A percentile compares a stretch with the other conserved stretches of the same genome.
These are phyloP conservation scores for Anas acuta DNA, from an alignment of 2,797 vertebrate species.

Conservation along the genomic window DNA sequence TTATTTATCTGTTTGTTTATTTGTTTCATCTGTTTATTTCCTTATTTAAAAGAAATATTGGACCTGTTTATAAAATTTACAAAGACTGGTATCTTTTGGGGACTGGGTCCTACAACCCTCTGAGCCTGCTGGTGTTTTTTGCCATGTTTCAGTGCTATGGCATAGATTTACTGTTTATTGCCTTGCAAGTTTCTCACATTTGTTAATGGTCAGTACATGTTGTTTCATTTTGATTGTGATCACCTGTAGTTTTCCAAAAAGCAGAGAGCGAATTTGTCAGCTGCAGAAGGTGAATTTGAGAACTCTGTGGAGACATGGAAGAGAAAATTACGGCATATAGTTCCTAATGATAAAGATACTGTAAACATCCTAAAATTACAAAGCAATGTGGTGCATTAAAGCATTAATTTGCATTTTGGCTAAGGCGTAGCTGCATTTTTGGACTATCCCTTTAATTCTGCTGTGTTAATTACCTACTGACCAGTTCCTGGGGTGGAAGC, in stretches of 20 bases:
- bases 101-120: neutral
- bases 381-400: slow-evolving; percentile 32
- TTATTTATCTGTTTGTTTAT: neutral
- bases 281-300: neutral
- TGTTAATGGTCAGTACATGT: neutral
- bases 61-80: neutral
- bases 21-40: neutral
- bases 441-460: slow-evolving; percentile 45
- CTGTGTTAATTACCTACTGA: slow-evolving; percentile 58
- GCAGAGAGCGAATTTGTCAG: neutral
- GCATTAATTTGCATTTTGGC: slow-evolving; percentile 45
- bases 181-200: neutral
- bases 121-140: neutral
- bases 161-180: neutral
- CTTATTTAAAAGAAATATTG: neutral
- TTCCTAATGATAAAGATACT: slow-evolving; percentile 33
- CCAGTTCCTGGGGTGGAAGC: slow-evolving; percentile 22
- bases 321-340: neutral
- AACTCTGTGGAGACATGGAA: neutral
- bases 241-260: neutral
- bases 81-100: neutral
- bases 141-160: neutral
- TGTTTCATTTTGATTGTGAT: slow-evolving; percentile 2
- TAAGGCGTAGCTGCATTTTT: slow-evolving; percentile 43
- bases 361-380: slow-evolving; percentile 48